phyloP scores from a whole-genome alignment of 2,888 invertebrate genomes.

The Oscheius sp. region DNA sequence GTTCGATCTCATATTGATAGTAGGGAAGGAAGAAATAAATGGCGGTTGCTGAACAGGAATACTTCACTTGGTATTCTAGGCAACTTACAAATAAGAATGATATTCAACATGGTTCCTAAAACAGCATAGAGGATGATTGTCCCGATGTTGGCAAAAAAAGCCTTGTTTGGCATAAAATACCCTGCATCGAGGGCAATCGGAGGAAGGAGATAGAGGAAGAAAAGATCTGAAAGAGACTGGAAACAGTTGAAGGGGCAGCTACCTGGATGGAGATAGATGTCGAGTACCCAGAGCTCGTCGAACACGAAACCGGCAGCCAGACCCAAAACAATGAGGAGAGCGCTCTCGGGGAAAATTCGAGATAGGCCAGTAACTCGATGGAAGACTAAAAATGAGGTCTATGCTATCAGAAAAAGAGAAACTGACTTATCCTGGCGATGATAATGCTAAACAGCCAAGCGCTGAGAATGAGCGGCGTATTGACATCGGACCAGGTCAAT shows the following conservation, averaged over 20 bases:
- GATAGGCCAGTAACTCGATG: constrained; percentile 47
- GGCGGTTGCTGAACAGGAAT: constrained; percentile 51
- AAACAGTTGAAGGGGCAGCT: background rate
- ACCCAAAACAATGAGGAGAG: constrained; percentile 58
- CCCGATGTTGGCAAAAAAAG: constrained; percentile 94
- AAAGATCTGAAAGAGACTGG: constrained; percentile 81
- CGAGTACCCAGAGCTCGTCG: constrained; percentile 51
- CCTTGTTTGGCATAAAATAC: constrained; percentile 96
- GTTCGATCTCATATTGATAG: constrained; percentile 52
- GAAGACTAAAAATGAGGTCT: constrained; percentile 47
- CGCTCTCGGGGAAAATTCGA: constrained; percentile 60
- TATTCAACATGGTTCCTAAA: constrained; percentile 95
- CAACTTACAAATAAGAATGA: constrained; percentile 77
- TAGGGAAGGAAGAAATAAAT: constrained; percentile 53
- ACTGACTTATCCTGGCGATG: constrained; percentile 51
- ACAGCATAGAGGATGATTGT: constrained; percentile 91
- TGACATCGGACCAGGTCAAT: constrained; percentile 61
- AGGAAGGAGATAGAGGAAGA: constrained; percentile 96
- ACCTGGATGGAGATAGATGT: constrained; percentile 63
- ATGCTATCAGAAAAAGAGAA: background rate
- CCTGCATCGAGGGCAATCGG: constrained; percentile 98
- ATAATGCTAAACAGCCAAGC: constrained; percentile 63
- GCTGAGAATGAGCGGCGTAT: constrained; percentile 63
- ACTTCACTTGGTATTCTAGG: constrained; percentile 2
- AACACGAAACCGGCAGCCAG: constrained; percentile 54